phyloP scores from a whole-genome alignment of 35 echinoderm and acorn worm species.

The Anneissia japonica region DNA sequence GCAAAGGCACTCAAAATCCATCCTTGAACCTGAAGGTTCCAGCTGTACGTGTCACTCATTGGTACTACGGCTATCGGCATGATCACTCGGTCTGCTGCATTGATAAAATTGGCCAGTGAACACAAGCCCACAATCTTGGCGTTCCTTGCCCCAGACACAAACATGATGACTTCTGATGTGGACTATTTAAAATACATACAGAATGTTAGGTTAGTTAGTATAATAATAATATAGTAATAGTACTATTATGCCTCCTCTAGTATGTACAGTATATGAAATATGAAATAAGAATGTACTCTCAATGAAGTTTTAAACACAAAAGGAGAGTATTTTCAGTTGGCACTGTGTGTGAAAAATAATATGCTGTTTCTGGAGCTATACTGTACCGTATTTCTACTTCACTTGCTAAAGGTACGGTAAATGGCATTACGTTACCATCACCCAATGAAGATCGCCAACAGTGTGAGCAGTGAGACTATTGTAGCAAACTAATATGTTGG shows the following conservation, averaged over 20 bases:
- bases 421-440: no score
- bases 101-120: constrained; percentile 93
- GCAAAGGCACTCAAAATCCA: constrained; percentile 98
- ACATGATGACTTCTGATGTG: not conserved
- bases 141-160: not conserved
- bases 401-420: no score
- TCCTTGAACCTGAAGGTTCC: constrained; percentile 76
- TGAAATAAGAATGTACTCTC: no score
- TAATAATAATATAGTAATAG: not conserved
- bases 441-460: no score
- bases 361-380: no score
- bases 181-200: not conserved
- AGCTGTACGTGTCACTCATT: constrained; percentile 75
- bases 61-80: constrained; percentile 96
- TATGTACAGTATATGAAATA: not conserved
- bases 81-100: constrained; percentile 93
- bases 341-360: no score
- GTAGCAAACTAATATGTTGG: no score
- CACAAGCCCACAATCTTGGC: constrained; percentile 67
- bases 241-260: not conserved
- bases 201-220: not conserved
- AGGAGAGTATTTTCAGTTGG: no score
- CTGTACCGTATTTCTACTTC: no score
- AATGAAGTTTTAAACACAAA: no score
- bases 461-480: no score